Conservation (phyloP, 2,888 invertebrate species). For the Acanthopleura granulata region DNA sequence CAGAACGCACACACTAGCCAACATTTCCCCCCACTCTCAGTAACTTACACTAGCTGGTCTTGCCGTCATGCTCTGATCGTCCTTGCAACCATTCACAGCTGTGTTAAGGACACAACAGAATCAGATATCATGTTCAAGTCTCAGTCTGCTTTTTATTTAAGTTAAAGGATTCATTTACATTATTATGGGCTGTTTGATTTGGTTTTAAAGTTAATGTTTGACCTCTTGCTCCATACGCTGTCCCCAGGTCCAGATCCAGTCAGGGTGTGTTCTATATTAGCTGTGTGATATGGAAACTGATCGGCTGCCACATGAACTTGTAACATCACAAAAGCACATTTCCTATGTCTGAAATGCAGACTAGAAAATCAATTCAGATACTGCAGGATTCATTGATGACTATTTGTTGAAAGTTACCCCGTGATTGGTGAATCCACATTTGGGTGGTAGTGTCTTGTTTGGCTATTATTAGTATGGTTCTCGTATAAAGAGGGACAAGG, state of each 20-base stretch:
- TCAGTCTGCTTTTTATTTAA: too few relatives aligned
- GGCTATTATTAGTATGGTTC: conserved; percentile 32
- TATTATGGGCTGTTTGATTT: too few relatives aligned
- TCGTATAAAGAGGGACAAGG: conserved; percentile 29
- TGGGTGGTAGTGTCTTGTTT: conserved; percentile 29
- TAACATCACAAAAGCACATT: conserved; percentile 29
- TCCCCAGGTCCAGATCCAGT: too few relatives aligned
- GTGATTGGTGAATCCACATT: conserved; percentile 11
- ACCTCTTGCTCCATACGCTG: too few relatives aligned
- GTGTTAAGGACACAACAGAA: too few relatives aligned
- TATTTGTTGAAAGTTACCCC: conserved; percentile 11
- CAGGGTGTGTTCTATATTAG: too few relatives aligned
- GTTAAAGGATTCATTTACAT: too few relatives aligned
- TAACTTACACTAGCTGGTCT: background rate
- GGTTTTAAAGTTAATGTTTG: too few relatives aligned
- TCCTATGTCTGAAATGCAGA: conserved; percentile 29
- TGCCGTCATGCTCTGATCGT: background rate
- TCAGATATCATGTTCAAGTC: too few relatives aligned
- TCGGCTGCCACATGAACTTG: background rate
- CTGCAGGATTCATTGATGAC: conserved; percentile 13
- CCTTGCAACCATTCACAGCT: too few relatives aligned
- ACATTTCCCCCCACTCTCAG: background rate
- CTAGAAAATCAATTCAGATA: background rate
- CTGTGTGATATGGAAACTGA: too few relatives aligned
- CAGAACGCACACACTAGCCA: background rate